These are phyloP conservation scores for Thymelicus sylvestris DNA, from an alignment of 2,888 invertebrate species.

Conservation along the genomic window DNA sequence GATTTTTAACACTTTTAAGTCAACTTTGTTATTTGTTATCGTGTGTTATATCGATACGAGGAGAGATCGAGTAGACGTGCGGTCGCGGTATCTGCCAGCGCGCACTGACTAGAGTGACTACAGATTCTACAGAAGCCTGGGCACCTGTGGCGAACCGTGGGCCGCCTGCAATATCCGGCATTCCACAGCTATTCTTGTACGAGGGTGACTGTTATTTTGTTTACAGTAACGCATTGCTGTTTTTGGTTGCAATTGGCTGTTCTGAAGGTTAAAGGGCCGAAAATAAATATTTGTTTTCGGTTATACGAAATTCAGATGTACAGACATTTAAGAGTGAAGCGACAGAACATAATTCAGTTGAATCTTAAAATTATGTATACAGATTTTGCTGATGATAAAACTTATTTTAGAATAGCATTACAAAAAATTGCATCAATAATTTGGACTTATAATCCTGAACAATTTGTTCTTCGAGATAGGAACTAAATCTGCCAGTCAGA, in stretches of 20 bases:
- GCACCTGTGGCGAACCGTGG: conserved; percentile 43
- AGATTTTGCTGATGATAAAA: too few relatives aligned
- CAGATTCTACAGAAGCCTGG: conserved; percentile 20
- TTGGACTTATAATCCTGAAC: too few relatives aligned
- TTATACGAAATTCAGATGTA: too few relatives aligned
- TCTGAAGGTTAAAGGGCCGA: conserved; percentile 13
- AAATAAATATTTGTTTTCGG: background rate
- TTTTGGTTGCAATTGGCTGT: conserved; percentile 38
- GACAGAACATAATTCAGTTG: background rate
- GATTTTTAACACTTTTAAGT: conserved; percentile 21
- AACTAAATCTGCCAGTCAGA: too few relatives aligned
- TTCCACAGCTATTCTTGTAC: conserved; percentile 75
- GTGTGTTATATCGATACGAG: conserved; percentile 63
- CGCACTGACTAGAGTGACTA: conserved; percentile 44
- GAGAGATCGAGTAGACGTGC: conserved; percentile 48
- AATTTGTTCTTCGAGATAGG: too few relatives aligned
- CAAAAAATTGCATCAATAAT: too few relatives aligned
- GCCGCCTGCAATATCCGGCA: conserved; percentile 78
- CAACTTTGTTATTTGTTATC: conserved; percentile 46
- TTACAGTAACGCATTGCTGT: conserved; percentile 56
- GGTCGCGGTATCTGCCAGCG: conserved; percentile 51
- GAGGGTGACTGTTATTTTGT: conserved; percentile 73
- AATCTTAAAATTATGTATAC: too few relatives aligned
- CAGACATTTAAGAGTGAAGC: too few relatives aligned
- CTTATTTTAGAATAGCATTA: too few relatives aligned